A percentile compares a stretch with the other conserved stretches of the same genome.
Conservation (phyloP, 2,888 invertebrate genomes). For the Helleia helle region DNA sequence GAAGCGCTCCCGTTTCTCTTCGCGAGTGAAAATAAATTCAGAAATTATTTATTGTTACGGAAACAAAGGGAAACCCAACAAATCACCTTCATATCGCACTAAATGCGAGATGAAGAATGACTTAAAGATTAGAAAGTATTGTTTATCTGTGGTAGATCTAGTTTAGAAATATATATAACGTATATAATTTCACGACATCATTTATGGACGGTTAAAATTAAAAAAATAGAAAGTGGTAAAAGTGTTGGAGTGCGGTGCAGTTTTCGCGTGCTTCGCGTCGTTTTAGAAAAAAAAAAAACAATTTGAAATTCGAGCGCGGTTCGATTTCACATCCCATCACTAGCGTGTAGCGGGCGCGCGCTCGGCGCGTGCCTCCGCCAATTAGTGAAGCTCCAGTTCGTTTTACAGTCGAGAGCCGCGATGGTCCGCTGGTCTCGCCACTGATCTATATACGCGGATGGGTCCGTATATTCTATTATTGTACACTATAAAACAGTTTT, state of each 20-base stretch:
- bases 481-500: too few relatives aligned
- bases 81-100: conserved; percentile 33
- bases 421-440: conserved; percentile 47
- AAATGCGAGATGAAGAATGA: conserved; percentile 27
- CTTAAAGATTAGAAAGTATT: conserved; percentile 29
- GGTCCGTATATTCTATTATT: too few relatives aligned
- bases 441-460: conserved; percentile 9
- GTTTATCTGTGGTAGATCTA: conserved; percentile 22
- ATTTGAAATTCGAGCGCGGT: conserved; percentile 51
- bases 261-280: conserved; percentile 14
- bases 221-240: conserved; percentile 9
- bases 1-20: conserved; percentile 46
- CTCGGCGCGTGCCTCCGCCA: conserved; percentile 67
- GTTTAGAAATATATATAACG: conserved; percentile 20
- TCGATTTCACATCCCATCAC: conserved; percentile 69
- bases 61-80: conserved; percentile 43
- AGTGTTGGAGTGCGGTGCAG: conserved; percentile 5
- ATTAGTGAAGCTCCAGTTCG: conserved; percentile 73
- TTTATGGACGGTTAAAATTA: background rate
- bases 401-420: conserved; percentile 57
- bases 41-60: conserved; percentile 41
- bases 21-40: conserved; percentile 45
- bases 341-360: conserved; percentile 54
- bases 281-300: conserved; percentile 42
- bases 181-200: background rate